phyloP scores from a whole-genome alignment of 64 coral and sea anemone species.

The Catalaphyllia jardinei region DNA sequence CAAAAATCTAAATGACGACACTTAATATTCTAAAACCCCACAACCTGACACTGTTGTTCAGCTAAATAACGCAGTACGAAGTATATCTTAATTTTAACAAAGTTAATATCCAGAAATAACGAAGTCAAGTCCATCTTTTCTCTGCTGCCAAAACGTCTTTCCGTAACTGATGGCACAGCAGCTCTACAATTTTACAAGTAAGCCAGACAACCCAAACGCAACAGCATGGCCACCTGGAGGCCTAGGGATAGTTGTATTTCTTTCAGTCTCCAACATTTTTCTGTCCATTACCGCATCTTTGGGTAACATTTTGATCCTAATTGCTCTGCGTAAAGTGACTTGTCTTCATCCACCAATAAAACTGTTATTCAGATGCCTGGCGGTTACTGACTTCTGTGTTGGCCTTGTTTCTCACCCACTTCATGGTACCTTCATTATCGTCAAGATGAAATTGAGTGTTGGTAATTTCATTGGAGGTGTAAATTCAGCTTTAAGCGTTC shows the following conservation, averaged over 20 bases:
- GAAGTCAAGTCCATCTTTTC: too few relatives aligned
- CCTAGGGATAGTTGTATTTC: background rate
- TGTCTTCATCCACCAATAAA: background rate
- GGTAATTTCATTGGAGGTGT: background rate
- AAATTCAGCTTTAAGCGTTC: background rate
- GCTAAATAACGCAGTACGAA: too few relatives aligned
- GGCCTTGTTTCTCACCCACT: background rate
- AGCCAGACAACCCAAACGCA: background rate
- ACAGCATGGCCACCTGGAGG: background rate
- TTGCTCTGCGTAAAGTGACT: background rate
- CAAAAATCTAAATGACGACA: too few relatives aligned
- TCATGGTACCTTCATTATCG: background rate
- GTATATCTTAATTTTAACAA: too few relatives aligned
- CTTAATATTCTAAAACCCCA: too few relatives aligned
- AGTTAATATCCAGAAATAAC: too few relatives aligned
- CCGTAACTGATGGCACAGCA: background rate
- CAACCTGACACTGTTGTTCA: too few relatives aligned
- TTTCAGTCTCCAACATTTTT: background rate
- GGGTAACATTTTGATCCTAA: background rate
- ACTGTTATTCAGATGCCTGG: background rate
- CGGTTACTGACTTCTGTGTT: background rate
- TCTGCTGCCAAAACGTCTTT: too few relatives aligned
- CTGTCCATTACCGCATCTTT: background rate
- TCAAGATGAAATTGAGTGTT: background rate
- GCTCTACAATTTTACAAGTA: background rate